Base-by-base conservation (phyloP, 2,888 invertebrate species). In the Phymatocera aterrima region DNA sequence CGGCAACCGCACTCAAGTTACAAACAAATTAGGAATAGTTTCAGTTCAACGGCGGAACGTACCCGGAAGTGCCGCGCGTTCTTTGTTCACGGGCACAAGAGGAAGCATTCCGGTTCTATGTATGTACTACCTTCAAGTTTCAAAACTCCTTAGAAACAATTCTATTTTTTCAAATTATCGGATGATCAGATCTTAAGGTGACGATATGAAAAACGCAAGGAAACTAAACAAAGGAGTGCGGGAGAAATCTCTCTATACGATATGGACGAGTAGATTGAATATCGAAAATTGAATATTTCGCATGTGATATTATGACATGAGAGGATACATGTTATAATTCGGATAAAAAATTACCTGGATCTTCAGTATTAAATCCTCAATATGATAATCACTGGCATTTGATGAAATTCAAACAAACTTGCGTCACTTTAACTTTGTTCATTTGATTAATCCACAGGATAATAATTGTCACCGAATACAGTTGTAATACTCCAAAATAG, bases 361-460 rank as follows among this genome's bases (percentile, higher is more conserved):
- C 43, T n/a, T 61, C 37, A 46, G 43, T 31, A 51, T 48, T 78
- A 78, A 60, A 78, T 78, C 78, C 78, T 78, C 60, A 40, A 57
- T 65, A 24, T n/a, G n/a, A n/a, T 31, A 60, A 74, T 78, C 72
- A 78, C 78, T 78, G 78, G 57, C 78, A 78, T 72, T 60, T 31
- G 60, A 18, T 34, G 46, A 40, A 12, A 51, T 51, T n/a, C n/a
- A n/a, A 48, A 18, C 34, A 34, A 75, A 54, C 40, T 57, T 15
- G 37, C 15, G n/a, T 24, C 54, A 60, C 75, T 60, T 43, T 8
- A 24, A 3, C 6, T 40, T 18, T 57, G 75, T 40, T 75, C 75
- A 75, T 75, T 75, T 37, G 57, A 24, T 57, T 57, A 75, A 57
- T 75, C 57, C 75, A 57, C 57, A 75, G 40, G n/a, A n/a, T 24